These are phyloP conservation scores for Philaethria dido DNA, from an alignment of 2,888 invertebrate species.

Conservation along the genomic window DNA sequence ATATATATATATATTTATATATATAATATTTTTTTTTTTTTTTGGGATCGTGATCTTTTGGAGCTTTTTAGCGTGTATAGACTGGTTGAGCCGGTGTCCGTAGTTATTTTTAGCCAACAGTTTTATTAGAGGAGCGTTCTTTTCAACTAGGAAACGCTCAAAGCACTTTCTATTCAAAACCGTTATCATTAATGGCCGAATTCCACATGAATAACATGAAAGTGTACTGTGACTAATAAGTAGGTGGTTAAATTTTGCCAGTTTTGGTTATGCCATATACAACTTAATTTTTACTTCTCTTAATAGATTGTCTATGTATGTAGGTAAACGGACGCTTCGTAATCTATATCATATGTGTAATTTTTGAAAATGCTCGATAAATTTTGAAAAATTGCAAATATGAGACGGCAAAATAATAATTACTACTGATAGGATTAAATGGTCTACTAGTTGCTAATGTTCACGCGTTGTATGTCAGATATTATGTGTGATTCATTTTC, in stretches of 20 bases:
- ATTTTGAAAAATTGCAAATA: no score
- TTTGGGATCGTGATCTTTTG: neutral
- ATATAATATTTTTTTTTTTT: neutral
- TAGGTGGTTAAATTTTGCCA: neutral
- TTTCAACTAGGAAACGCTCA: neutral
- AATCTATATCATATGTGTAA: no score
- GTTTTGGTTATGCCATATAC: no score
- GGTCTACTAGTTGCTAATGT: no score
- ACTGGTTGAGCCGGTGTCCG: neutral
- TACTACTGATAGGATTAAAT: no score
- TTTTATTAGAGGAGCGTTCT: constrained; percentile 1
- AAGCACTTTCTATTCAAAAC: constrained; percentile 2
- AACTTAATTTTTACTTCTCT: no score
- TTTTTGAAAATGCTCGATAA: no score
- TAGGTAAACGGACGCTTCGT: no score
- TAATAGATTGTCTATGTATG: no score
- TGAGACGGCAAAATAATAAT: no score
- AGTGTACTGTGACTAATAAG: neutral
- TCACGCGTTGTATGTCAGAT: no score
- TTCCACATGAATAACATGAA: neutral
- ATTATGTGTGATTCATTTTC: neutral
- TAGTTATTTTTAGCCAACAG: neutral
- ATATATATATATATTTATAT: no score
- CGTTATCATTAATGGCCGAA: neutral
- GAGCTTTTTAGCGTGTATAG: neutral